Evolutionary conservation across 1,140 invertebrate genomes (phyloP).

Genomic region (Scylla paramamosain): DNA sequence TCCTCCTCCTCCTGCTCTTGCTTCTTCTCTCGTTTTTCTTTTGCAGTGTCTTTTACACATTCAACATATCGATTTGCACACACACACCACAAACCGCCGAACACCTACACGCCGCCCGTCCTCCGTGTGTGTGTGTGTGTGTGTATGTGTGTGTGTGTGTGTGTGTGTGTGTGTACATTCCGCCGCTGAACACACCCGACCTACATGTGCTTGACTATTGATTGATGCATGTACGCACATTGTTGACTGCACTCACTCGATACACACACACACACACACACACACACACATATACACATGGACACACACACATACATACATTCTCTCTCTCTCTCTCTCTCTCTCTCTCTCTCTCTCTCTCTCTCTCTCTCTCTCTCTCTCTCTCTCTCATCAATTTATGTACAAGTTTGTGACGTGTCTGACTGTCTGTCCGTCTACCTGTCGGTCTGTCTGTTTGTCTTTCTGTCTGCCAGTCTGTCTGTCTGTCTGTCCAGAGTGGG

Average conservation of each 20-base stretch:
- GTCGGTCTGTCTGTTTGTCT: no score
- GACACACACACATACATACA: background rate
- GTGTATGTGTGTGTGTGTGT: no score
- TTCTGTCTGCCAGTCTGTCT: no score
- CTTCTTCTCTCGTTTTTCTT: background rate
- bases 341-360: no score
- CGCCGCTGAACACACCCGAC: background rate
- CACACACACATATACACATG: background rate
- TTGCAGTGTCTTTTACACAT: background rate
- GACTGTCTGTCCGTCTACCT: no score
- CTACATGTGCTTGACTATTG: background rate
- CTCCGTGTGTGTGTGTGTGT: no score
- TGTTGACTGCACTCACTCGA: background rate
- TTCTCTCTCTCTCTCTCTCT: no score
- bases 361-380: no score
- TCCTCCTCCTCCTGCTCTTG: background rate
- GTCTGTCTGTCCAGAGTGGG: background rate
- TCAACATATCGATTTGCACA: background rate
- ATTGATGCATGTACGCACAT: background rate
- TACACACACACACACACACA: conserved; percentile 10
- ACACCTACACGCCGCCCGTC: background rate
- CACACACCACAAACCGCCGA: background rate
- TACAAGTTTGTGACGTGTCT: no score
- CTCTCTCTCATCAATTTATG: no score
- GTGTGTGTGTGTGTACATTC: no score